Percentiles rank a stretch among this genome's conserved stretches.
These are phyloP conservation scores for Lordiphosa fenestrarum DNA, from an alignment of 2,888 invertebrate species.

Conservation along the genomic window DNA sequence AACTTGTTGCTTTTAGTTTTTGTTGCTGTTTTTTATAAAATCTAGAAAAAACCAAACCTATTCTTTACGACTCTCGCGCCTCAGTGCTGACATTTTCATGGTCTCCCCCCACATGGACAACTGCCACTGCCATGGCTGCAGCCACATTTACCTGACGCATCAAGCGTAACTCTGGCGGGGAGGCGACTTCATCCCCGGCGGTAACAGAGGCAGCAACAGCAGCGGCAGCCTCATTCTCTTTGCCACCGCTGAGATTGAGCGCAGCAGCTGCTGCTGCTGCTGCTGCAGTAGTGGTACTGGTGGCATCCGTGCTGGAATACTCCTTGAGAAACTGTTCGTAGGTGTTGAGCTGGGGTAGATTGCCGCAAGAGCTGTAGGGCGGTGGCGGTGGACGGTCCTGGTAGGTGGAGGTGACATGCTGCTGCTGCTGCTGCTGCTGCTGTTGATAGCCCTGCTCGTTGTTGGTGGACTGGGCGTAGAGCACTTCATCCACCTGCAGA, in stretches of 20 bases:
- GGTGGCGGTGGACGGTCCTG: slow-evolving; percentile 62
- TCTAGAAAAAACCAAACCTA: too few species aligned
- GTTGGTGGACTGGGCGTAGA: slow-evolving; percentile 46
- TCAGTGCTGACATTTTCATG: slow-evolving; percentile 27
- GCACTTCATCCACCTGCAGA: slow-evolving; percentile 48
- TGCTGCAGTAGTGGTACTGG: slow-evolving; percentile 34
- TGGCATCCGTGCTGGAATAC: slow-evolving; percentile 60
- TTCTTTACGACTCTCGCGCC: slow-evolving; percentile 39
- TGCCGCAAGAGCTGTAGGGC: slow-evolving; percentile 51
- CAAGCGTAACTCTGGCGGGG: slow-evolving; percentile 43
- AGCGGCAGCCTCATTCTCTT: slow-evolving; percentile 42
- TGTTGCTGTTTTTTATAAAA: too few species aligned
- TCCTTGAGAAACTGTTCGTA: slow-evolving; percentile 75
- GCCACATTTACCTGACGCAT: slow-evolving; percentile 44
- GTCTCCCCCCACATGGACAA: neutral
- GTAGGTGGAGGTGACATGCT: slow-evolving; percentile 26
- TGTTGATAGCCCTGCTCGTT: slow-evolving; percentile 38
- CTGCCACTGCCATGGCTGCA: slow-evolving; percentile 32
- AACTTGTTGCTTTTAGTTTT: too few species aligned
- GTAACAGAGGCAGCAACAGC: neutral
- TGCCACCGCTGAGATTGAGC: slow-evolving; percentile 58
- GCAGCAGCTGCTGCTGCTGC: slow-evolving; percentile 39
- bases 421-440: slow-evolving; percentile 22
- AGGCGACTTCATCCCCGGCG: slow-evolving; percentile 25
- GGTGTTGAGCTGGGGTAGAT: slow-evolving; percentile 41